Conservation (phyloP, 2,797 vertebrate species). For the Notolabrus celidotus region DNA sequence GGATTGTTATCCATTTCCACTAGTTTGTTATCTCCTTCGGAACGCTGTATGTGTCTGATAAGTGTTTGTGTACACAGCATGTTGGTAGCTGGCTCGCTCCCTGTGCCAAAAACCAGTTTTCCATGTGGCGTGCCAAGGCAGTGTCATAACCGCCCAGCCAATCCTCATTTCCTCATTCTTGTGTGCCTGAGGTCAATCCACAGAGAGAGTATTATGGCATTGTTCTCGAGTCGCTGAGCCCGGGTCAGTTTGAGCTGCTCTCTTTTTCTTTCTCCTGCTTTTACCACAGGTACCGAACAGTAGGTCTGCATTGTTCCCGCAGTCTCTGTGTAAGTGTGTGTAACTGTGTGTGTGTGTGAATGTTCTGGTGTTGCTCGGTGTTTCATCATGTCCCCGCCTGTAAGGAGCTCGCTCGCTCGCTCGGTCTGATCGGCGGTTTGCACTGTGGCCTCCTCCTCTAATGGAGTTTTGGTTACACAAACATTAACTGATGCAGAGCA, state of each 20-base stretch:
- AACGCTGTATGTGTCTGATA: conserved; percentile 38
- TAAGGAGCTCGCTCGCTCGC: conserved; percentile 26
- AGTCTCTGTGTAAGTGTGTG: conserved; percentile 28
- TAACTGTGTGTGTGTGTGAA: conserved; percentile 31
- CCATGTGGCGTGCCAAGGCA: conserved; percentile 67
- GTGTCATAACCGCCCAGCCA: conserved; percentile 61
- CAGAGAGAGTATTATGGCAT: conserved; percentile 41
- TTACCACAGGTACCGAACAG: conserved; percentile 52
- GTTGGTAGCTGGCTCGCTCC: conserved; percentile 36
- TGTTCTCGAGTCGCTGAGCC: conserved; percentile 56
- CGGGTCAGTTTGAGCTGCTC: conserved; percentile 49
- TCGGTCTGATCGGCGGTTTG: conserved; percentile 29
- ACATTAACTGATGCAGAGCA: conserved; percentile 20
- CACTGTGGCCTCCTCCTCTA: conserved; percentile 38
- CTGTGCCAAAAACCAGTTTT: conserved; percentile 68
- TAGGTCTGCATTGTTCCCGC: conserved; percentile 41
- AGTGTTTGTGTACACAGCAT: conserved; percentile 50
- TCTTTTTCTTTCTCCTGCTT: conserved; percentile 23
- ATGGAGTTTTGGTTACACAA: conserved; percentile 41
- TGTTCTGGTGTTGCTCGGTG: conserved; percentile 43
- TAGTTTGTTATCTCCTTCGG: conserved; percentile 30
- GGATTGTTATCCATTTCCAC: conserved; percentile 6
- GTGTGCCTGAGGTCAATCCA: conserved; percentile 59
- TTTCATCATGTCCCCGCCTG: conserved; percentile 72
- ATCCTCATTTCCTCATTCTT: conserved; percentile 77